Evolutionary conservation across 2,797 vertebrate species (phyloP).

Genomic region (Schizothorax lantsangensis): DNA sequence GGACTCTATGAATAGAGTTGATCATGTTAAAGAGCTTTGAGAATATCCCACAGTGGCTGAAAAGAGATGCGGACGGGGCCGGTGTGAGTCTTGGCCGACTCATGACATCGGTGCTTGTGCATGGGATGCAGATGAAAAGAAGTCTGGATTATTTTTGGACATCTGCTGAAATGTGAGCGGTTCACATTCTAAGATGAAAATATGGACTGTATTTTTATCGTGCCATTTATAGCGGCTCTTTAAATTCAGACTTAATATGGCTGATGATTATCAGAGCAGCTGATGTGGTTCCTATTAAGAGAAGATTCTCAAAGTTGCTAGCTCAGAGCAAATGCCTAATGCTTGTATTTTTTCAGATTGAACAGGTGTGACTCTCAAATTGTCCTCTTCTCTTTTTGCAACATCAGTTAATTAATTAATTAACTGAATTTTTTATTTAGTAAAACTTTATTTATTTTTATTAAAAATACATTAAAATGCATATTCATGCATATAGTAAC

Average conservation of each 20-base stretch:
- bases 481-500: neutral
- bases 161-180: slow-evolving; percentile 55
- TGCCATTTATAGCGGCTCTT: slow-evolving; percentile 50
- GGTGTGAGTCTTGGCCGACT: slow-evolving; percentile 36
- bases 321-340: neutral
- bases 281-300: slow-evolving; percentile 37
- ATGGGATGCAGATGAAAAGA: slow-evolving; percentile 45
- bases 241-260: slow-evolving; percentile 40
- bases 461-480: neutral
- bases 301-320: neutral
- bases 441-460: neutral
- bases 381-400: neutral
- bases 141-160: slow-evolving; percentile 43
- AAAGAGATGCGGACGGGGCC: slow-evolving; percentile 38
- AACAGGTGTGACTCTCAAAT: neutral
- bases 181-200: slow-evolving; percentile 47
- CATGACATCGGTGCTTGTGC: slow-evolving; percentile 33
- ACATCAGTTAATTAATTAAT: neutral
- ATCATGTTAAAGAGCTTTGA: slow-evolving; percentile 44
- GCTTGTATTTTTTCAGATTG: neutral
- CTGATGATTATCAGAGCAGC: slow-evolving; percentile 42
- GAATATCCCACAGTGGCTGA: slow-evolving; percentile 40
- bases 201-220: slow-evolving; percentile 51
- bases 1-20: slow-evolving; percentile 47
- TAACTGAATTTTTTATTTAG: neutral